phyloP scores from a whole-genome alignment of 2,888 invertebrate genomes.

The Trichopoda pennipes region DNA sequence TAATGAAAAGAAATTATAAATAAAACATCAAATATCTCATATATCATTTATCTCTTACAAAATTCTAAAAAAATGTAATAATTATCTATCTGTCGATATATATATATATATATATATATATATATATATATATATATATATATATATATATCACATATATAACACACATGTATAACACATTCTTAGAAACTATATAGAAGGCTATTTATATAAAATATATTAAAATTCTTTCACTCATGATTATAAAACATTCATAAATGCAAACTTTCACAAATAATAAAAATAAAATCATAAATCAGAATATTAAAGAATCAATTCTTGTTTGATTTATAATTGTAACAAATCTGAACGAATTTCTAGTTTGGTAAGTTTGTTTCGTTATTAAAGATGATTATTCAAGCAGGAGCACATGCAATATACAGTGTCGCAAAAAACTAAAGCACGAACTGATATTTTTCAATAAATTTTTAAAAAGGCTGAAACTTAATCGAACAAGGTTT shows the following conservation, averaged over 20 bases:
- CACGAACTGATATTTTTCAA: too few relatives aligned
- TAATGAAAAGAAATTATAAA: constrained; percentile 52
- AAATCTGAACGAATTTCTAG: too few relatives aligned
- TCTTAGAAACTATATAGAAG: constrained; percentile 19
- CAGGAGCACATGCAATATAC: too few relatives aligned
- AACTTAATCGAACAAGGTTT: too few relatives aligned
- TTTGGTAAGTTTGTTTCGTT: too few relatives aligned
- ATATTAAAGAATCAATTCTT: constrained; percentile 27
- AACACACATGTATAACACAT: constrained; percentile 30
- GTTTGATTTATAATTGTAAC: constrained; percentile 1
- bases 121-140: neutral
- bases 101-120: constrained; percentile 2
- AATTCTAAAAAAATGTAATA: constrained; percentile 49
- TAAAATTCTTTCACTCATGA: constrained; percentile 37
- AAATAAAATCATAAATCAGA: constrained; percentile 38
- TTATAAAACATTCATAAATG: constrained; percentile 48
- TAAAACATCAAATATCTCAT: constrained; percentile 23
- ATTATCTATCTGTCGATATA: constrained; percentile 30
- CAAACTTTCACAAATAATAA: constrained; percentile 46
- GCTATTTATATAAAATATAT: constrained; percentile 13
- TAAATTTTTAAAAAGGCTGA: too few relatives aligned
- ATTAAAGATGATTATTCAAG: too few relatives aligned
- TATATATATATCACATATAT: neutral
- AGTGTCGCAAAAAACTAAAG: too few relatives aligned
- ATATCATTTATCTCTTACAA: constrained; percentile 52